Evolutionary conservation across 2,888 invertebrate genomes (phyloP).

Genomic region (Ichneumoninae sp.): DNA sequence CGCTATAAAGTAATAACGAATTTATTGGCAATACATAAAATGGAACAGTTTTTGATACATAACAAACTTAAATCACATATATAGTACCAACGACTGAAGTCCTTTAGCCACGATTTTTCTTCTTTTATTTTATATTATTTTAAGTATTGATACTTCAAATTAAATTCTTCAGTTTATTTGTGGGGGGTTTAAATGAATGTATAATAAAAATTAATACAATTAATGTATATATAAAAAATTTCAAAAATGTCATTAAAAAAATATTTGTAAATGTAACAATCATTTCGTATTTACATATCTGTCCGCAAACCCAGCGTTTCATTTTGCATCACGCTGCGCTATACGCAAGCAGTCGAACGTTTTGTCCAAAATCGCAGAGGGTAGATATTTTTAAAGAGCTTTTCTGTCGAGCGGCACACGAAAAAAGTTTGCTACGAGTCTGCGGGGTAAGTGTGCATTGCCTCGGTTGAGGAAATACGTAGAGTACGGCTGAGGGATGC

Average conservation of each 20-base stretch:
- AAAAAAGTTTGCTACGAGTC: constrained; percentile 34
- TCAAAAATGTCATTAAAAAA: not conserved
- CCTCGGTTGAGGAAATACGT: constrained; percentile 33
- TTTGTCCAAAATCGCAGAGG: constrained; percentile 32
- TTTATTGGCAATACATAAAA: too few species aligned
- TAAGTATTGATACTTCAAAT: too few species aligned
- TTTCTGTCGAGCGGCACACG: constrained; percentile 10
- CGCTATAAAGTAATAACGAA: too few species aligned
- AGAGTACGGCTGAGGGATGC: not conserved
- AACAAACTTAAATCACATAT: too few species aligned
- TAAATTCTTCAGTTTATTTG: too few species aligned
- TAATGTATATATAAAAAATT: not conserved
- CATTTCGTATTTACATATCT: not conserved
- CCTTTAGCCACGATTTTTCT: too few species aligned
- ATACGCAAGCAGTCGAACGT: constrained; percentile 3
- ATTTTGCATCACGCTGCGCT: not conserved
- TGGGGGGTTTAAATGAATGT: not conserved
- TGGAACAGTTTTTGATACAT: too few species aligned
- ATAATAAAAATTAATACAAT: not conserved
- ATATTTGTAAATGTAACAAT: not conserved
- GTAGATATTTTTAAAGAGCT: constrained; percentile 28
- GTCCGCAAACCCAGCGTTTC: not conserved
- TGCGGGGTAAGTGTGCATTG: constrained; percentile 33
- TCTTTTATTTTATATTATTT: too few species aligned
- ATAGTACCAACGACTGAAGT: too few species aligned